Evolutionary conservation across 2,113 vertebrate genomes (phyloP).

Genomic region (Eudyptes chrysolophus): DNA sequence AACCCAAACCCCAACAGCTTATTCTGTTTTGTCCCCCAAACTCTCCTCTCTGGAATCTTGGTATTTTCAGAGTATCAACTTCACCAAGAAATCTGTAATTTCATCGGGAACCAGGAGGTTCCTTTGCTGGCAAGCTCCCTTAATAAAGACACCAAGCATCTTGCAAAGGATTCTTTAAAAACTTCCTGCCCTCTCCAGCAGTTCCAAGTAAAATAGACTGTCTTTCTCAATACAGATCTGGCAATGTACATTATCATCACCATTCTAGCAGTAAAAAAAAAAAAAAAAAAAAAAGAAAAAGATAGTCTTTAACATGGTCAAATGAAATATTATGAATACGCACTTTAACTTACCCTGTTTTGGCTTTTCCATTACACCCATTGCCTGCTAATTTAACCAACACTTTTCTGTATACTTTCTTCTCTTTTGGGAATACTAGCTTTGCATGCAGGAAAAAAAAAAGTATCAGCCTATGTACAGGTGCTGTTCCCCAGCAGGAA

Average conservation of each 20-base stretch:
- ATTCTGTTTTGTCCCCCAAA: not conserved
- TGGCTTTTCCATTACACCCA: not conserved
- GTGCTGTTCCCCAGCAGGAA: not conserved
- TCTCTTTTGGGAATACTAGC: not conserved
- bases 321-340: not conserved
- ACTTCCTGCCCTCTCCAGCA: not conserved
- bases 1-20: not conserved
- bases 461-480: not conserved
- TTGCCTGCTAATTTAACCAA: not conserved
- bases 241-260: not conserved
- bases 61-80: not conserved
- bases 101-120: not conserved
- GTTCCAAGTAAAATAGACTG: not conserved
- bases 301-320: not conserved
- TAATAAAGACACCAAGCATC: not conserved
- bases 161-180: not conserved
- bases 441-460: not conserved
- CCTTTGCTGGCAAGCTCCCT: not conserved
- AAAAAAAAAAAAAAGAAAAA: not conserved
- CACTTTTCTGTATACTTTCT: not conserved
- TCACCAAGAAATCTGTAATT: not conserved
- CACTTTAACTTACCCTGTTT: not conserved
- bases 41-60: not conserved
- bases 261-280: not conserved
- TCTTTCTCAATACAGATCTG: not conserved